Evolutionary conservation across 1,140 invertebrate species (phyloP).

Genomic region (Drosophila dunni): DNA sequence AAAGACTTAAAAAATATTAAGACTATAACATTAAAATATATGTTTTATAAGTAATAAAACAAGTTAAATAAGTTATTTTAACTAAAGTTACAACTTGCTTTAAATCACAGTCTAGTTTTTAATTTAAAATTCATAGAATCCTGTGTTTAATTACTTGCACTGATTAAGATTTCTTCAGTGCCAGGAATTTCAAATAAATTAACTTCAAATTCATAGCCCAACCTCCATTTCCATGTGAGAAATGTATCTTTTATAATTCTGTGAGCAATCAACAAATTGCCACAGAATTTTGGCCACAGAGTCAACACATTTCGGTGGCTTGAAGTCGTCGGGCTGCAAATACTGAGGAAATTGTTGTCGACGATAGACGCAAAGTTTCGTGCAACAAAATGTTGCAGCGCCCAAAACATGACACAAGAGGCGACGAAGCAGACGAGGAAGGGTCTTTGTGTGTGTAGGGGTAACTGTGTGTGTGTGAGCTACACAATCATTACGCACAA

Average conservation of each 20-base stretch:
- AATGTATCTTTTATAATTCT: not conserved
- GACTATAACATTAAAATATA: too few species aligned
- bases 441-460: not conserved
- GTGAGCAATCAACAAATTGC: slow-evolving; percentile 11
- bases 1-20: not conserved
- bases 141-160: too few species aligned
- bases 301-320: slow-evolving; percentile 30
- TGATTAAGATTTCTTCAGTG: not conserved
- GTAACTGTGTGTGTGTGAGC: not conserved
- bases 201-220: not conserved
- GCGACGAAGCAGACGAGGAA: not conserved
- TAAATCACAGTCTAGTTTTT: too few species aligned
- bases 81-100: too few species aligned
- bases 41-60: too few species aligned
- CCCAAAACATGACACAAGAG: slow-evolving; percentile 12
- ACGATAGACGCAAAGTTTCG: slow-evolving; percentile 7
- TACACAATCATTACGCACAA: slow-evolving; percentile 19
- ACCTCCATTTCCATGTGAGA: not conserved
- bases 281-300: slow-evolving; percentile 24
- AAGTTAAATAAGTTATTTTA: too few species aligned
- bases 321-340: not conserved
- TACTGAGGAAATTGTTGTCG: not conserved
- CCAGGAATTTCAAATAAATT: not conserved
- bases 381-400: slow-evolving; percentile 35
- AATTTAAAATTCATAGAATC: too few species aligned